Evolutionary conservation across 2,888 invertebrate genomes (phyloP).

Genomic region (Aspidiotus destructor): DNA sequence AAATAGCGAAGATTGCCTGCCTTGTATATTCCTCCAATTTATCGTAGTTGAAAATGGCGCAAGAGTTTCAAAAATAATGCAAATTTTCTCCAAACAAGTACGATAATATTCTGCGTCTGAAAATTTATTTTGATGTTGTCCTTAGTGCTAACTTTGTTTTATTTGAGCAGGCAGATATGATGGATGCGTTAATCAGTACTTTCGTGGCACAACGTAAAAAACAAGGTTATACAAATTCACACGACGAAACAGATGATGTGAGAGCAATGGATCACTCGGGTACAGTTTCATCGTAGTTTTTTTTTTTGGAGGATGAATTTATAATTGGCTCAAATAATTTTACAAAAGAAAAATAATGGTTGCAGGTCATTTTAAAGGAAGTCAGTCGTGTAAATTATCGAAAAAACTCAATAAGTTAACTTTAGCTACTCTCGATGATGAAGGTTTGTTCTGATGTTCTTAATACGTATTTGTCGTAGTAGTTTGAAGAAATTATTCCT

Average conservation of each 20-base stretch:
- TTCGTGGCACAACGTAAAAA: conserved; percentile 69
- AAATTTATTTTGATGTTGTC: conserved; percentile 24
- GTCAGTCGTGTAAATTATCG: conserved; percentile 43
- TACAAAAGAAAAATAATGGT: too few species aligned
- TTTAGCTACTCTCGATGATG: conserved; percentile 80
- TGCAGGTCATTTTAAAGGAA: not conserved
- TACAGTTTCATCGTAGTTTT: conserved; percentile 24
- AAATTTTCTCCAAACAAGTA: conserved; percentile 51
- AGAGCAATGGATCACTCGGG: conserved; percentile 37
- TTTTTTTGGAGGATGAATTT: conserved; percentile 23
- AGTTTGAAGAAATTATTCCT: not conserved
- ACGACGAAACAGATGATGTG: conserved; percentile 45
- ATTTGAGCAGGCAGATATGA: conserved; percentile 57
- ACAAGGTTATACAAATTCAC: conserved; percentile 39
- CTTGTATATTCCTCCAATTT: conserved; percentile 87
- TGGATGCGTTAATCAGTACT: conserved; percentile 74
- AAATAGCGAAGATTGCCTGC: conserved; percentile 63
- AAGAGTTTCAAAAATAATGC: conserved; percentile 68
- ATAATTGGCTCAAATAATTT: too few species aligned
- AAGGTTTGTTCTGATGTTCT: conserved; percentile 46
- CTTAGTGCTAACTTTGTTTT: conserved; percentile 24
- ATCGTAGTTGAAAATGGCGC: conserved; percentile 66
- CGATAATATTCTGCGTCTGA: conserved; percentile 53
- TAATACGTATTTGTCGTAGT: not conserved
- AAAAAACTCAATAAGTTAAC: conserved; percentile 79